phyloP scores from a whole-genome alignment of 2,888 invertebrate genomes.

The Clanis bilineata region DNA sequence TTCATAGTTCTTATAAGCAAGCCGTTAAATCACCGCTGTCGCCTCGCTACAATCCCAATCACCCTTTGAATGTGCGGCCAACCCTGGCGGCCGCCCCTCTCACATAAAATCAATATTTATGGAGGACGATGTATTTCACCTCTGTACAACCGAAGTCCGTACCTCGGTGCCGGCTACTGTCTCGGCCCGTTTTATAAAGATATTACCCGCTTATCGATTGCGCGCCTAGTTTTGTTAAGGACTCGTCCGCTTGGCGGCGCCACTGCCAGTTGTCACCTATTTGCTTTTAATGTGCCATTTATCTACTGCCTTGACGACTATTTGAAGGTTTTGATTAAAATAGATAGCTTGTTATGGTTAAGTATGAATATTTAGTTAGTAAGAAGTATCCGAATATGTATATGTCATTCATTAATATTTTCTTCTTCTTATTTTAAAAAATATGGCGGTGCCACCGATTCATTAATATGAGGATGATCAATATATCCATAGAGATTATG shows the following conservation, averaged over 20 bases:
- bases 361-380: background rate
- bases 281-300: slow-evolving; percentile 55
- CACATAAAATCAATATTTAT: slow-evolving; percentile 77
- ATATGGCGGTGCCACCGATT: too few relatives aligned
- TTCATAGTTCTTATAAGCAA: background rate
- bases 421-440: too few relatives aligned
- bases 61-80: slow-evolving; percentile 34
- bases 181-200: slow-evolving; percentile 22
- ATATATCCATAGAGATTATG: too few relatives aligned
- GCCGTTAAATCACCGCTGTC: background rate
- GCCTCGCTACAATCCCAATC: slow-evolving; percentile 3
- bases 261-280: slow-evolving; percentile 52
- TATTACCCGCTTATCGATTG: slow-evolving; percentile 20
- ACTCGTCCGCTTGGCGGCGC: slow-evolving; percentile 13
- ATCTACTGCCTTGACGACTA: background rate
- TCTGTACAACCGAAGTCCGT: slow-evolving; percentile 34
- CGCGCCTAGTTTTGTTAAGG: slow-evolving; percentile 14
- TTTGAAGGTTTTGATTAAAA: background rate
- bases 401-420: too few relatives aligned
- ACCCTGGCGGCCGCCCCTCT: slow-evolving; percentile 50
- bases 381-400: too few relatives aligned
- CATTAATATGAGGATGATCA: too few relatives aligned
- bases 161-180: slow-evolving; percentile 20
- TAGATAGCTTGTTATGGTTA: background rate
- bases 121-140: slow-evolving; percentile 64